phyloP scores from a whole-genome alignment of 2,888 invertebrate species.

The Caradrina clavipalpis region DNA sequence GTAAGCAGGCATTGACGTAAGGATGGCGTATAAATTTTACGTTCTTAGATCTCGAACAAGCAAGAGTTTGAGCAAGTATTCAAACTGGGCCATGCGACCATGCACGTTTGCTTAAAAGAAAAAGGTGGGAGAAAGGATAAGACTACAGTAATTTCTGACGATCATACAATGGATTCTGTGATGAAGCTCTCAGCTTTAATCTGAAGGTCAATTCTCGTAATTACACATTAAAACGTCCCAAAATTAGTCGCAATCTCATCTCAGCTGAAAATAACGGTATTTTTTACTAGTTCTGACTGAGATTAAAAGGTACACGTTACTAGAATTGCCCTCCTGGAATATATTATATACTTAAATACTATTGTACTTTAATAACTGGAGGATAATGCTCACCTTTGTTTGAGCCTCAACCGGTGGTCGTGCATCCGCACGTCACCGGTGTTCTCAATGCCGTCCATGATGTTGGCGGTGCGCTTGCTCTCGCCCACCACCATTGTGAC shows the following conservation, averaged over 20 bases:
- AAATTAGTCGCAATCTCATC: too few relatives aligned
- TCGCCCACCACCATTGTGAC: constrained; percentile 96
- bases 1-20: constrained; percentile 66
- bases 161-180: constrained; percentile 16
- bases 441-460: constrained; percentile 97
- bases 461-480: constrained; percentile 93
- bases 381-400: constrained; percentile 93
- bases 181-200: neutral
- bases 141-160: neutral
- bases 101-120: constrained; percentile 7
- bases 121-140: neutral
- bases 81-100: constrained; percentile 11
- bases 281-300: too few relatives aligned
- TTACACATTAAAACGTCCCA: too few relatives aligned
- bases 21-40: constrained; percentile 55
- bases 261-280: too few relatives aligned
- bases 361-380: neutral
- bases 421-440: constrained; percentile 97
- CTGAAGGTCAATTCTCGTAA: neutral
- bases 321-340: too few relatives aligned
- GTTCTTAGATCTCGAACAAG: constrained; percentile 52
- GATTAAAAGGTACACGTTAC: too few relatives aligned
- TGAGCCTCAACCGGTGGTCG: constrained; percentile 96
- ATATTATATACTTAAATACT: neutral
- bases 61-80: constrained; percentile 31